Evolutionary conservation across 2,888 invertebrate species (phyloP).

Genomic region (Drymonia ruficornis): DNA sequence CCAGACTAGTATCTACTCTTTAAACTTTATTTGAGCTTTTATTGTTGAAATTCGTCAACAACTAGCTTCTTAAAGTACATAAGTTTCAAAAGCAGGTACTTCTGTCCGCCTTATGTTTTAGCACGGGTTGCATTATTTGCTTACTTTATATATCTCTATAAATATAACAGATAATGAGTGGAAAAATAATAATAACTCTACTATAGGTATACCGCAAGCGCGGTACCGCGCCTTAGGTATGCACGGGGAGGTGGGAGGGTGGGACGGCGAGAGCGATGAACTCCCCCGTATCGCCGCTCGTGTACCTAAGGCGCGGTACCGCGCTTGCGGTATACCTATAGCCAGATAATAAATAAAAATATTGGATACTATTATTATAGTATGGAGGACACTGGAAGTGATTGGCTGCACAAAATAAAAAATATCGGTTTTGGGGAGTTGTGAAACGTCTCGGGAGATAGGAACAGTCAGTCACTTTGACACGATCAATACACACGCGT

Average conservation of each 20-base stretch:
- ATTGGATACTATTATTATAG: constrained; percentile 33
- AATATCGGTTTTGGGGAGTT: constrained; percentile 17
- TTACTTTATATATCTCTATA: constrained; percentile 39
- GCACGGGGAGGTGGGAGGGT: no score
- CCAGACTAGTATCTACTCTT: no score
- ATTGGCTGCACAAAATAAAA: constrained; percentile 37
- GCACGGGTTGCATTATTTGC: constrained; percentile 10
- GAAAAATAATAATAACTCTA: no score
- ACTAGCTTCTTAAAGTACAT: no score
- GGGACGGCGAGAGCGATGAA: no score
- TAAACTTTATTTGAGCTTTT: not conserved
- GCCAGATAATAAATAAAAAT: constrained; percentile 24
- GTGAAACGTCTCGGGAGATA: constrained; percentile 13
- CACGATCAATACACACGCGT: constrained; percentile 7
- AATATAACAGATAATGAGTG: constrained; percentile 33
- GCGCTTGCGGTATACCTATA: no score
- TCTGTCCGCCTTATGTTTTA: no score
- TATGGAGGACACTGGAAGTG: constrained; percentile 40
- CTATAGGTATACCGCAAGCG: no score
- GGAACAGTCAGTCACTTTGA: constrained; percentile 14
- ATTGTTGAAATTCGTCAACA: constrained; percentile 8
- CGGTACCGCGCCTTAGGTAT: no score
- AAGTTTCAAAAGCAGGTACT: no score
- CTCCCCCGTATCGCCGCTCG: no score
- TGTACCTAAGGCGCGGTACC: no score